Percentiles rank a stretch among this genome's conserved stretches.
Conservation (phyloP, 2,888 invertebrate genomes). For the Lucinisca nassula region DNA sequence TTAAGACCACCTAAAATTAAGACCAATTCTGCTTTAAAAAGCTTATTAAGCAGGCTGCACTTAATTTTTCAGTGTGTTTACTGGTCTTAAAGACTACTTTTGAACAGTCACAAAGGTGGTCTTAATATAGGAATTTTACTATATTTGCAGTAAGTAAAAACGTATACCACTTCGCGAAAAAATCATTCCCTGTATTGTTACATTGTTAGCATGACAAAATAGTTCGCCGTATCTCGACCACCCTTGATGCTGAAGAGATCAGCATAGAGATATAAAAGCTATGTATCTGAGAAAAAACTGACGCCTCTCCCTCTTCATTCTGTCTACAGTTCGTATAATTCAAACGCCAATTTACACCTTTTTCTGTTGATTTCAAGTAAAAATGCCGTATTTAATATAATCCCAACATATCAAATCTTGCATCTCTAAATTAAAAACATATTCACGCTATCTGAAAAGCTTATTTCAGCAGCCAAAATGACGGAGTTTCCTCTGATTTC, state of each 20-base stretch:
- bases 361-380: constrained; percentile 50
- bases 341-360: constrained; percentile 62
- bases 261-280: background rate
- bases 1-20: no score
- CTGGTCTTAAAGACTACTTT: no score
- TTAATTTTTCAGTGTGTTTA: no score
- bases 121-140: no score
- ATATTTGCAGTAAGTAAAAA: no score
- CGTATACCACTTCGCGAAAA: no score
- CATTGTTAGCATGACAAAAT: constrained; percentile 1
- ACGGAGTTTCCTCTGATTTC: constrained; percentile 41
- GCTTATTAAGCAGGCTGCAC: no score
- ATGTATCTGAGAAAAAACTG: constrained; percentile 4
- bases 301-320: constrained; percentile 28
- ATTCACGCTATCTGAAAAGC: constrained; percentile 57
- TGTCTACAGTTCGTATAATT: background rate
- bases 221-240: background rate
- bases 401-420: constrained; percentile 64
- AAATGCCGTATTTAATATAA: constrained; percentile 67
- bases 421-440: constrained; percentile 72
- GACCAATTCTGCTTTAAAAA: no score
- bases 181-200: no score
- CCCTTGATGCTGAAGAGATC: background rate
- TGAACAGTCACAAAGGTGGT: no score
- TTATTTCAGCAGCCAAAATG: constrained; percentile 55